Evolutionary conservation across 2,888 invertebrate genomes (phyloP), one percentile per base, ranked within the genome.

Genomic region (Tetanocera ferruginea): DNA sequence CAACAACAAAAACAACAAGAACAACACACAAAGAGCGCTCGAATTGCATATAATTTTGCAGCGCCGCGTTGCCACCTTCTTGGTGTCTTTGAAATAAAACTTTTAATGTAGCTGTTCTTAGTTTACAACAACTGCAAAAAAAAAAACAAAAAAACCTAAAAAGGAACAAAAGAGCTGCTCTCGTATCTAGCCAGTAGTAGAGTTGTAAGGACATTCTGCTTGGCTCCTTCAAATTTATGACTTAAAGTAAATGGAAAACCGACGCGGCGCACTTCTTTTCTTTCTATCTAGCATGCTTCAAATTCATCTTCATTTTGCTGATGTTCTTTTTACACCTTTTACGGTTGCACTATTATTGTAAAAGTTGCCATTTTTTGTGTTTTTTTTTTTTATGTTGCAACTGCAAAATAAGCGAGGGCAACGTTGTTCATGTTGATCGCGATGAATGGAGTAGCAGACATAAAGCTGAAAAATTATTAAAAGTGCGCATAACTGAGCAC

Each of bases 381-480:
- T 52, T 3, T 19, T 60, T 3, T 60, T 60, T 3, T 25, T 1
- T 5, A 4, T 3, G 5, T 14, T 1, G 9, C 19, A 9, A 8
- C 37, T 25, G 57, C 9, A 19, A 25, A 23, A 57, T 57, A 17
- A 23, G 2, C 57, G 3, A 19, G 9, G 3, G 57, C 5, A 17
- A 23, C 25, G 25, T 25, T 60, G 11, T 4, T 23, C 25, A 23
- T 28, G 28, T 60, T 11, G 19, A 23, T 60, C 3, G 23, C 23
- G 23, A 8, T 25, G 57, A 60, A 8, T 3, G 9, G 3, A 6
- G 19, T 17, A 60, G 49, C 31, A 34, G 64, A 74, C 31, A 11
- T 9, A 51, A 73, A 43, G 43, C 62, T n/a, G 25, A 19, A 73
- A 43, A 74, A 74, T 74, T 66, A 34, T 66, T 74, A 51, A 19